Evolutionary conservation across 2,797 vertebrate genomes (phyloP).

Genomic region (Echiichthys vipera): DNA sequence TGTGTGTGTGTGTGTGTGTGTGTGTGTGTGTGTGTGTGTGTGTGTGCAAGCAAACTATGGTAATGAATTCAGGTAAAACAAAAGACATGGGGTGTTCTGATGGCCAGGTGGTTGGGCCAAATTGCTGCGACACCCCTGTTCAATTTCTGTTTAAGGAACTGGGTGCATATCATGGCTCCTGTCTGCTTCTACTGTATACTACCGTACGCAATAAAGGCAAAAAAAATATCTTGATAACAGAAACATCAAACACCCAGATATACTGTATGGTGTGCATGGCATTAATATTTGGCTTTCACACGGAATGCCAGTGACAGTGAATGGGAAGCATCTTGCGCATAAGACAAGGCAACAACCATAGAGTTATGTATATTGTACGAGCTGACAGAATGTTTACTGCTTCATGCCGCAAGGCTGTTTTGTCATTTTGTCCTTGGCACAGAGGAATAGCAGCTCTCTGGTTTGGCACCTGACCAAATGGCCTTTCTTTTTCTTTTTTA

Average conservation of each 20-base stretch:
- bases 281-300: slow-evolving; percentile 8
- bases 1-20: neutral
- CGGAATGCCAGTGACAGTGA: too few species aligned
- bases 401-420: slow-evolving; percentile 30
- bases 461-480: slow-evolving; percentile 37
- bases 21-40: neutral
- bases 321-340: slow-evolving; percentile 27
- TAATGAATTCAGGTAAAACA: neutral
- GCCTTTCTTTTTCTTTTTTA: too few species aligned
- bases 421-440: slow-evolving; percentile 53
- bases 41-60: too few species aligned
- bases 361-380: slow-evolving; percentile 42
- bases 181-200: neutral
- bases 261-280: neutral
- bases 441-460: slow-evolving; percentile 28
- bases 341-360: slow-evolving; percentile 11
- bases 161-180: neutral
- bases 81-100: neutral
- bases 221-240: neutral
- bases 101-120: neutral
- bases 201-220: neutral
- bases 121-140: neutral
- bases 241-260: neutral
- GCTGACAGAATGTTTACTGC: slow-evolving; percentile 48
- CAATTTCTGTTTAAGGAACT: neutral